Conservation (phyloP, 2,113 vertebrate species). For the Galeopterus variegatus region DNA sequence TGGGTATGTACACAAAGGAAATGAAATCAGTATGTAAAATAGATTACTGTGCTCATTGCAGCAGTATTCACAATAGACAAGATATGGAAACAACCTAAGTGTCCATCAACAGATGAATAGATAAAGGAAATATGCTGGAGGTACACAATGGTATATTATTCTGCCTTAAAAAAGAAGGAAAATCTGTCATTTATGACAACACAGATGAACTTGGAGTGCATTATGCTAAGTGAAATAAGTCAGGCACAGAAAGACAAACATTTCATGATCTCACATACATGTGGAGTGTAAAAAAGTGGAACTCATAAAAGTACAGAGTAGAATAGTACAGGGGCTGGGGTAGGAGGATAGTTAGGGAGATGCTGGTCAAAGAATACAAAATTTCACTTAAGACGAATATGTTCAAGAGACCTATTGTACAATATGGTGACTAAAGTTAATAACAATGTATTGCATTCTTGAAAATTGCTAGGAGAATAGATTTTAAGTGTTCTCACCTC, state of each 20-base stretch:
- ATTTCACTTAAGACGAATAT: background rate
- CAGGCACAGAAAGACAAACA: background rate
- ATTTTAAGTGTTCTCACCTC: background rate
- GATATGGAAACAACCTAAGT: no score
- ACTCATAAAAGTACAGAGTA: background rate
- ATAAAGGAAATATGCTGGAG: no score
- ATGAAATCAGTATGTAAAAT: no score
- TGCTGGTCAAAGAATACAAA: background rate
- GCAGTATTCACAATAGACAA: no score
- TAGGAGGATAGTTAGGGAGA: background rate
- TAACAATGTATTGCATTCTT: background rate
- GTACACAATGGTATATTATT: background rate
- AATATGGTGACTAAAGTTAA: background rate
- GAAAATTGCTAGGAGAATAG: background rate
- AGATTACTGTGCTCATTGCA: no score
- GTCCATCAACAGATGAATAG: no score
- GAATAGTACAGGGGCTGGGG: fast-evolving
- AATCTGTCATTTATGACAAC: background rate
- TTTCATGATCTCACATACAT: no score
- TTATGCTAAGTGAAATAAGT: background rate
- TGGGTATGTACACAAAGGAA: no score
- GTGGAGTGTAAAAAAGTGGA: background rate
- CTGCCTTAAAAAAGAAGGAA: background rate
- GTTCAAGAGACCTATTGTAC: background rate
- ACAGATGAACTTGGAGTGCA: background rate